Base-by-base conservation (phyloP, 1,140 invertebrate genomes). In the Ericerus pela region DNA sequence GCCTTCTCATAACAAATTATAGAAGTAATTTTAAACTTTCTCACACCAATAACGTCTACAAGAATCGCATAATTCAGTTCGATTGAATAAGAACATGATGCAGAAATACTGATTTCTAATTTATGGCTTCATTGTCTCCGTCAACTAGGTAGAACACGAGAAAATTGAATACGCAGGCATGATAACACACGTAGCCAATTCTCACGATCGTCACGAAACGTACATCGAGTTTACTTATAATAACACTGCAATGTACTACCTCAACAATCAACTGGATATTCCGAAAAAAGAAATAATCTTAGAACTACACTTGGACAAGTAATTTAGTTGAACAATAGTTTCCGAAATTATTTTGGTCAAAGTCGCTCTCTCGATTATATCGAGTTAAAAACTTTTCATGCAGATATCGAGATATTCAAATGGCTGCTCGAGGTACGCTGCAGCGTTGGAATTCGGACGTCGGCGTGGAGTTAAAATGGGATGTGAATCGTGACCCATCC, bases 401-500 rank as follows among this genome's bases (percentile, higher is more conserved):
- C 63, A 84, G 82, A 63, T 70, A 81, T 57, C 73, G 84, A 41
- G 84, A 88, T 65, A 70, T 88, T n/a, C 77, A 81, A 58, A 63
- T 87, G 16, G 74, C 75, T 1, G 67, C 79, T 51, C 76, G 74
- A 27, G 73, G 76, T 0, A 69, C 76, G 5, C 75, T 77, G 56
- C 73, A 75, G 22, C 65, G 70, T 0, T 63, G 69, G 18, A 73
- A 74, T 16, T 82, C 83, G 62, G 76, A 79, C 53, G 68, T 79
- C 2, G 79, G 76, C 0, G 66, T 82, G 0, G 81, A 82, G 56
- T 63, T 88, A 0, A 85, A 85, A 61, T 88, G 84, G 84, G 84
- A 88, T 63, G 82, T 82, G 0, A 87, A 85, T 68, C 73, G 85
- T 10, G 82, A 88, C 72, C 83, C 84, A 0, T 76, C 76, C 36